These are phyloP conservation scores for Arrhamphus sclerolepis DNA, from an alignment of 2,797 vertebrate species.

Conservation along the genomic window DNA sequence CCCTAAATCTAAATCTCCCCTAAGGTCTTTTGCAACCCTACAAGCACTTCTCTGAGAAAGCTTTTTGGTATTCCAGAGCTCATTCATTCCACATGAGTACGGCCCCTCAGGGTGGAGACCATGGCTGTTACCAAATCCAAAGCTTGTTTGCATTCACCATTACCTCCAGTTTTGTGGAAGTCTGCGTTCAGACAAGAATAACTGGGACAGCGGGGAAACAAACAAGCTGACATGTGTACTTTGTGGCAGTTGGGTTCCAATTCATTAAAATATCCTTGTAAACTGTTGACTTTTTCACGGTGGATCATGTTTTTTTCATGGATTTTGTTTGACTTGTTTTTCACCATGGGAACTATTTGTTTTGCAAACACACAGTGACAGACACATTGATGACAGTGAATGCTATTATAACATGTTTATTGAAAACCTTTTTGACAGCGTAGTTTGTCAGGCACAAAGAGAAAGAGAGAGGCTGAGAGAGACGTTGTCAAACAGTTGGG, in stretches of 20 bases:
- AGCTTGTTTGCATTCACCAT: background rate
- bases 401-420: constrained; percentile 85
- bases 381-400: constrained; percentile 44
- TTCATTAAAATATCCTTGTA: constrained; percentile 24
- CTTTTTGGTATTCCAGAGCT: too few relatives aligned
- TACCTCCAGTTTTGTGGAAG: constrained; percentile 6
- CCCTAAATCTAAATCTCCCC: too few relatives aligned
- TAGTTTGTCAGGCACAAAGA: constrained; percentile 81
- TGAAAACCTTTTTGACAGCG: constrained; percentile 83
- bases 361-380: constrained; percentile 34
- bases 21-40: too few relatives aligned
- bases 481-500: constrained; percentile 66
- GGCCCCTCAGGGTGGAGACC: too few relatives aligned
- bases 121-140: too few relatives aligned
- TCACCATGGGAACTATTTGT: constrained; percentile 27
- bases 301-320: constrained; percentile 28
- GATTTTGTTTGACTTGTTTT: constrained; percentile 10
- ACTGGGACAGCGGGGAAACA: constrained; percentile 3
- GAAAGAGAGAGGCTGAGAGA: constrained; percentile 64
- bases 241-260: constrained; percentile 26
- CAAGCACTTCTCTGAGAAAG: too few relatives aligned
- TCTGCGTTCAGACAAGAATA: constrained; percentile 32
- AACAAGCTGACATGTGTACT: constrained; percentile 9
- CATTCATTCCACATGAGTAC: too few relatives aligned
- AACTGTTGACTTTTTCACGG: background rate